phyloP scores from a whole-genome alignment of 2,113 vertebrate genomes.

The Erythrocebus patas region DNA sequence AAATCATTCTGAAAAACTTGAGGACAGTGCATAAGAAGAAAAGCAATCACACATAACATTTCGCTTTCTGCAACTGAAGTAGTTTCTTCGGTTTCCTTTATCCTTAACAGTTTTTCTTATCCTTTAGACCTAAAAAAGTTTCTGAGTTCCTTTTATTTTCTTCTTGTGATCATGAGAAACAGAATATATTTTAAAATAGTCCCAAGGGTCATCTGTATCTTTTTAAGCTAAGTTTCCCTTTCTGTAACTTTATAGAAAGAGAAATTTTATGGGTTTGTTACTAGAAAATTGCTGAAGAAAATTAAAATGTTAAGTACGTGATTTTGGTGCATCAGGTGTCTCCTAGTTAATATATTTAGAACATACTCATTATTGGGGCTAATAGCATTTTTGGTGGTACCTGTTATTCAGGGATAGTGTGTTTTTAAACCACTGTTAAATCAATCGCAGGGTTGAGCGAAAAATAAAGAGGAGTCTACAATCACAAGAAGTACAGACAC shows the following conservation, averaged over 20 bases:
- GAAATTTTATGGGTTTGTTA: not conserved
- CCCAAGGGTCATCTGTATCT: not conserved
- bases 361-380: not conserved
- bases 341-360: not conserved
- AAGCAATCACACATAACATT: not conserved
- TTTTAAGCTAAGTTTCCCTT: not conserved
- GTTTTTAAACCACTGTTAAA: not conserved
- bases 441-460: not conserved
- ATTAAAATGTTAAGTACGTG: not conserved
- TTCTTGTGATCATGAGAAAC: not conserved
- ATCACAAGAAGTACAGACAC: not conserved
- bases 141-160: not conserved
- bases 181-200: slow-evolving; percentile 25
- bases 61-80: not conserved
- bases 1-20: not conserved
- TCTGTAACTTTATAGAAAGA: too few species aligned
- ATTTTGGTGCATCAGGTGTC: not conserved
- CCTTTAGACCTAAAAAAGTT: not conserved
- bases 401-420: not conserved
- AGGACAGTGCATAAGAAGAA: not conserved
- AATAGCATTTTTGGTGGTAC: not conserved
- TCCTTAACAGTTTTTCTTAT: too few species aligned
- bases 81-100: too few species aligned
- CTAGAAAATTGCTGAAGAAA: not conserved
- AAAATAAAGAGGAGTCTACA: not conserved